Base-by-base conservation (phyloP, 2,797 vertebrate genomes). In the Cryptoprocta ferox region DNA sequence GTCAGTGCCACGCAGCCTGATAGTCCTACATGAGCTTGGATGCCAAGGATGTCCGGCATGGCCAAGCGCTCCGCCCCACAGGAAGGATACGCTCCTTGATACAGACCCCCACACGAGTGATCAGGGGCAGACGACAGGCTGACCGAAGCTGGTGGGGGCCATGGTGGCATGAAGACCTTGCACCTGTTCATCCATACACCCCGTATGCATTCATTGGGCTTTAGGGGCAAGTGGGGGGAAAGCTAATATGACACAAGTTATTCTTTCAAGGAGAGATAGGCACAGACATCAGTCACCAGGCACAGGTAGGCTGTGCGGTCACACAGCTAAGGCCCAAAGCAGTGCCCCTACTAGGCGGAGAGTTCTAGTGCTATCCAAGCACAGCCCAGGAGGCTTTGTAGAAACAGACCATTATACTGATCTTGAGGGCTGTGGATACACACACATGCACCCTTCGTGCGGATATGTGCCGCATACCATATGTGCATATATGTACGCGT, bases 1-100 rank as follows among this genome's bases (percentile, higher is more conserved):
- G 32, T 39, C 61, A 80, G 66, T 9, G n/a, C 61, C 21, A 37
- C 0, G 12, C 12, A 59, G 32, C 53, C 68, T 19, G 35, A 15
- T 3, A 3, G 53, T 24, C 32, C 26, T 3, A 10, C 1, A 0
- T 45, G 21, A 59, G 6, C 26, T 1, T 50, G 15, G 28, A 7
- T 2, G 19, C n/a, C 14, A 30, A 73, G 35, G 30, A 45, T 16
- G 42, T 5, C 24, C 3, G 14, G 76, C 39, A 12, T 5, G 0
- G 14, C 53, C 7, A 0, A 50, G 39, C 2, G 24, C 7, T 5
- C 75, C 42, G 18, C n/a, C 12, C 18, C 28, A 2, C 1, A 18
- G 42, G 73, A 73, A 56, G 82, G 37, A 48, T 48, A 87, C 42
- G 68, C 15, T 90, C 71, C 30, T 14, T 76, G 39, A 65, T 56